Percentiles rank a stretch among this genome's conserved stretches.
These are phyloP conservation scores for Grapholita molesta DNA, from an alignment of 1,140 invertebrate genomes.

Conservation along the genomic window DNA sequence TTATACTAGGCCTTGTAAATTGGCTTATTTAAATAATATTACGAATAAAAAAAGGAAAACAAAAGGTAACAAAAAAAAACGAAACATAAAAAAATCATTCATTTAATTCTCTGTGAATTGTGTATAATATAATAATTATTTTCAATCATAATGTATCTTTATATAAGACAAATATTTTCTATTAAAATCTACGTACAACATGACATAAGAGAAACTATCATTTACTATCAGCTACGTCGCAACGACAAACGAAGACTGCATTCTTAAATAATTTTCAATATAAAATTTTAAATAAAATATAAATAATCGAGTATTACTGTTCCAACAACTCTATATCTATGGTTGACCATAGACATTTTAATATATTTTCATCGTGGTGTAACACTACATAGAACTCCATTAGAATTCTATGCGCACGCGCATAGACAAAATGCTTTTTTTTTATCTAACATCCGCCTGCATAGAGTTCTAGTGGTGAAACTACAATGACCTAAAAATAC, in stretches of 20 bases:
- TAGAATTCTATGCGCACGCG: background rate
- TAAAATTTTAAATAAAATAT: constrained; percentile 72
- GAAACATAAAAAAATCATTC: constrained; percentile 65
- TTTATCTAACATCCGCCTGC: background rate
- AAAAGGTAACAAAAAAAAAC: constrained; percentile 54
- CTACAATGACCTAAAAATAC: constrained; percentile 48
- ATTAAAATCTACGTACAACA: constrained; percentile 71
- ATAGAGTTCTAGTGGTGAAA: constrained; percentile 25
- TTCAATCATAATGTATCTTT: constrained; percentile 53
- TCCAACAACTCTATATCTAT: constrained; percentile 68
- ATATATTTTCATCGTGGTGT: constrained; percentile 58
- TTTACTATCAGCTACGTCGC: constrained; percentile 51
- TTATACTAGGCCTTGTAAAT: constrained; percentile 14
- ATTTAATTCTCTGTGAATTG: constrained; percentile 68
- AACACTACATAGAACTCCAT: constrained; percentile 40
- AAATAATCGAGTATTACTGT: constrained; percentile 77
- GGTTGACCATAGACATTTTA: constrained; percentile 63
- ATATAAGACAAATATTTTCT: constrained; percentile 62
- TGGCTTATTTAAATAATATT: constrained; percentile 1
- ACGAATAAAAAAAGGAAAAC: constrained; percentile 35
- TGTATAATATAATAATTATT: constrained; percentile 57
- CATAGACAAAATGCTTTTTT: background rate
- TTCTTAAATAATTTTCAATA: constrained; percentile 55
- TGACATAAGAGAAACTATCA: constrained; percentile 60
- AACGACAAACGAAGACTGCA: constrained; percentile 57